A percentile compares a stretch with the other conserved stretches of the same genome.
Evolutionary conservation across 2,113 vertebrate genomes (phyloP).

Genomic region (Pituophis catenifer): DNA sequence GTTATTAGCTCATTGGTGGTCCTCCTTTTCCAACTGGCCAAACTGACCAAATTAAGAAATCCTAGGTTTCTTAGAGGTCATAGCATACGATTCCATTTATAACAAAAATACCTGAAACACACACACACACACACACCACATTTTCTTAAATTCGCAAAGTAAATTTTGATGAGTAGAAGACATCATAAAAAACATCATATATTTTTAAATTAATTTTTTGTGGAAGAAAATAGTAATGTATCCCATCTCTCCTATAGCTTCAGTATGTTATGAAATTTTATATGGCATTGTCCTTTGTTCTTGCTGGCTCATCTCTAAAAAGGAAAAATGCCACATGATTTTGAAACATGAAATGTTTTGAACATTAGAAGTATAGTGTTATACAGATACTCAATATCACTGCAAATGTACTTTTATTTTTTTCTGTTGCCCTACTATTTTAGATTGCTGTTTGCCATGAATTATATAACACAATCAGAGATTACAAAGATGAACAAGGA

Average conservation of each 20-base stretch:
- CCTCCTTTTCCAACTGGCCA: neutral
- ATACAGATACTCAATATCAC: neutral
- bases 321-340: neutral
- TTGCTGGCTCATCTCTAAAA: neutral
- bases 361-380: neutral
- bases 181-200: neutral
- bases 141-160: neutral
- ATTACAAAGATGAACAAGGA: constrained; percentile 97
- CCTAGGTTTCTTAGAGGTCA: neutral
- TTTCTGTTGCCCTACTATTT: constrained; percentile 23
- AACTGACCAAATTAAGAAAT: neutral
- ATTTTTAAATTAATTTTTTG: neutral
- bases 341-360: neutral
- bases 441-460: constrained; percentile 99
- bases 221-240: neutral
- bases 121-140: neutral
- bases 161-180: neutral
- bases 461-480: constrained; percentile 94
- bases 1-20: neutral
- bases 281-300: neutral
- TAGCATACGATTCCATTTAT: neutral
- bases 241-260: neutral
- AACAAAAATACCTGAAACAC: neutral
- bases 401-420: neutral
- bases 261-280: neutral